Percentiles rank a stretch among this genome's conserved stretches.
Evolutionary conservation across 2,113 vertebrate species (phyloP).

Genomic region (Osmerus mordax): DNA sequence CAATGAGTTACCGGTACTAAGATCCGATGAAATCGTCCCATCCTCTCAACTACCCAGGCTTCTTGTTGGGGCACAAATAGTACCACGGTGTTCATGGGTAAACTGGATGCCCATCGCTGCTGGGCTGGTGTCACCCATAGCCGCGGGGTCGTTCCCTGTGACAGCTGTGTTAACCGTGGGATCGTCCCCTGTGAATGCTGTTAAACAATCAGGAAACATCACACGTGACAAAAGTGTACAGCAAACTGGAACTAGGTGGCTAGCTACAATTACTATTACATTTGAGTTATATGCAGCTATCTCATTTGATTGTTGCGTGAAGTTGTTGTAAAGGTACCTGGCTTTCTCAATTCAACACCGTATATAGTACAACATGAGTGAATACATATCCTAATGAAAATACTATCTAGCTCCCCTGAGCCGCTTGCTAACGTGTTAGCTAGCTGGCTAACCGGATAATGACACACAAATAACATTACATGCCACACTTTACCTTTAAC

Average conservation of each 20-base stretch:
- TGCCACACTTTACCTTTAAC: constrained; percentile 14
- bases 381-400: too few relatives aligned
- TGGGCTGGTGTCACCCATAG: constrained; percentile 64
- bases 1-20: constrained; percentile 82
- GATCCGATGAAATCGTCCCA: constrained; percentile 94
- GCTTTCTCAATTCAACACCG: too few relatives aligned
- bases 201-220: constrained; percentile 10
- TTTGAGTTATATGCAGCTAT: background rate
- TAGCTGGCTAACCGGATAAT: background rate
- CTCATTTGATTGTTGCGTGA: too few relatives aligned
- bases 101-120: constrained; percentile 74
- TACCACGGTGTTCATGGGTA: constrained; percentile 89
- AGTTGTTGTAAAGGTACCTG: too few relatives aligned
- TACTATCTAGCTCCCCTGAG: background rate
- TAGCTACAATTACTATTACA: background rate
- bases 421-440: background rate
- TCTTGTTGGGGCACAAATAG: constrained; percentile 97
- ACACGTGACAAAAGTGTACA: background rate
- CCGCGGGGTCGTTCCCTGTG: constrained; percentile 42
- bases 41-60: constrained; percentile 97
- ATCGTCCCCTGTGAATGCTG: constrained; percentile 54
- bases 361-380: too few relatives aligned
- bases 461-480: background rate
- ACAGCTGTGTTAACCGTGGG: constrained; percentile 55
- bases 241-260: background rate